These are phyloP conservation scores for Perca fluviatilis DNA, from an alignment of 2,113 vertebrate species.

Conservation along the genomic window DNA sequence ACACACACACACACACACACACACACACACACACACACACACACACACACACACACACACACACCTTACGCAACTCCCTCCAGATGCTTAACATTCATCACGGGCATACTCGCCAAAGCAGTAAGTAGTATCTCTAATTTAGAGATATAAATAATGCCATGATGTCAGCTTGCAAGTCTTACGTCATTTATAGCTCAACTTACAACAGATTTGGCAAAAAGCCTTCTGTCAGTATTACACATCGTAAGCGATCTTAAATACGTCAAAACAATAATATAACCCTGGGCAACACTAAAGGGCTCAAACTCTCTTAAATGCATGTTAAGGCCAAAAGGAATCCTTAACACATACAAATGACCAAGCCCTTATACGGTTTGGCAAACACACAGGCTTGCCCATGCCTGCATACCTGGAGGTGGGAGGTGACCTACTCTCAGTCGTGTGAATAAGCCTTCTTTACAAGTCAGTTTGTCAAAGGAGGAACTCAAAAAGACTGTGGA, in stretches of 20 bases:
- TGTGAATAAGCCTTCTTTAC: slow-evolving; percentile 66
- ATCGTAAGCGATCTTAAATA: background rate
- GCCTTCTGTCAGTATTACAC: slow-evolving; percentile 10
- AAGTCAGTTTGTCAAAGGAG: slow-evolving; percentile 76
- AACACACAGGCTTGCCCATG: slow-evolving; percentile 48
- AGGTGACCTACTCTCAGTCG: slow-evolving; percentile 41
- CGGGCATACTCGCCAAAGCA: slow-evolving; percentile 11
- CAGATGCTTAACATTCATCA: slow-evolving; percentile 38
- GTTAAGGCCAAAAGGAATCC: slow-evolving; percentile 15
- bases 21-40: slow-evolving; percentile 8
- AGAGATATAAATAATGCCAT: slow-evolving; percentile 46
- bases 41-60: slow-evolving; percentile 12
- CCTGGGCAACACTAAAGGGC: background rate
- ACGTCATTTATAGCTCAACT: slow-evolving; percentile 37
- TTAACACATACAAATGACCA: slow-evolving; percentile 23
- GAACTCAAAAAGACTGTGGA: slow-evolving; percentile 52
- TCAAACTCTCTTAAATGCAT: slow-evolving; percentile 5
- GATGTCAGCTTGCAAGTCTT: slow-evolving; percentile 40
- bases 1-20: slow-evolving; percentile 4
- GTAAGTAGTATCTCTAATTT: slow-evolving; percentile 43
- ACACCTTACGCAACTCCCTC: slow-evolving; percentile 20
- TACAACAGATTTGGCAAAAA: slow-evolving; percentile 22
- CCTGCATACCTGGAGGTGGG: slow-evolving; percentile 59
- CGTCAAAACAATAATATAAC: background rate
- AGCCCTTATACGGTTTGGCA: slow-evolving; percentile 33